Evolutionary conservation across 2,113 vertebrate species (phyloP).

Genomic region (Perognathus longimembris): DNA sequence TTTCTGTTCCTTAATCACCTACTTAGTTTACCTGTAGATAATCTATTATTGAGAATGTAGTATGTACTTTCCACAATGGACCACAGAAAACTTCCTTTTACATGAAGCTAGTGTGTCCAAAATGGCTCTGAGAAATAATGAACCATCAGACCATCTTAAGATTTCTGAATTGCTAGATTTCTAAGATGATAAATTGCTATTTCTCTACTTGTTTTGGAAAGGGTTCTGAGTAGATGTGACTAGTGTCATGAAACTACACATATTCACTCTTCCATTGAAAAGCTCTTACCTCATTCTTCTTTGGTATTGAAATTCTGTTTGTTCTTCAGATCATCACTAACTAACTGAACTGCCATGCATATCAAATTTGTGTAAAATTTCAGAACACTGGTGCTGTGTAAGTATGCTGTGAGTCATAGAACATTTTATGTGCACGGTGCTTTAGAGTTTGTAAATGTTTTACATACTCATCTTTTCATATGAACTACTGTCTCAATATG

Average conservation of each 20-base stretch:
- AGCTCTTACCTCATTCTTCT: neutral
- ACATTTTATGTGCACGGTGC: neutral
- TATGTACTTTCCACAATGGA: neutral
- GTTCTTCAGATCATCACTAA: neutral
- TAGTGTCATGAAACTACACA: neutral
- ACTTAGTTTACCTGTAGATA: neutral
- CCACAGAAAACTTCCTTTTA: neutral
- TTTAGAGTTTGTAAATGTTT: conserved; percentile 12
- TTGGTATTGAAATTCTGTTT: neutral
- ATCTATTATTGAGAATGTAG: neutral
- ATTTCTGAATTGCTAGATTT: neutral
- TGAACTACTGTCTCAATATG: neutral
- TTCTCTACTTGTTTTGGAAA: neutral
- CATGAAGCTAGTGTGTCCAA: neutral
- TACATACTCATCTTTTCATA: neutral
- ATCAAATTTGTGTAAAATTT: neutral
- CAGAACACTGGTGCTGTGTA: neutral
- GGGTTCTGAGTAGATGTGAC: neutral
- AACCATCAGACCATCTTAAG: neutral
- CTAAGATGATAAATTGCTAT: neutral
- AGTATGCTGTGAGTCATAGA: neutral
- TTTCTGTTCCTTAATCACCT: neutral
- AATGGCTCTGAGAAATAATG: neutral
- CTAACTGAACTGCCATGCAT: neutral
- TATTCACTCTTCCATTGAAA: neutral